Evolutionary conservation across 35 echinoderm and acorn worm species (phyloP).

Genomic region (Hemicentrotus pulcherrimus): DNA sequence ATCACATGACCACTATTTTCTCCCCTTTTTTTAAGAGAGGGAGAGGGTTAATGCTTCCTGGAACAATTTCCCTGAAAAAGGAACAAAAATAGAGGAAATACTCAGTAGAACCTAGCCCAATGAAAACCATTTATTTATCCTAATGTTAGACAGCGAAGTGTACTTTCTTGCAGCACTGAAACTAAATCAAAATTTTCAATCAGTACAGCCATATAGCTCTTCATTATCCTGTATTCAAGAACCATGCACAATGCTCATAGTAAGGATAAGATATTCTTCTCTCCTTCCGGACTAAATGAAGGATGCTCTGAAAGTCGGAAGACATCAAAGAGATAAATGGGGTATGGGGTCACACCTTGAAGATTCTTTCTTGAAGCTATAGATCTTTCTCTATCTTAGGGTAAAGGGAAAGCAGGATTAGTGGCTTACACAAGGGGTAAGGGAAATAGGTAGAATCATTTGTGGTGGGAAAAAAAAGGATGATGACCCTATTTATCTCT

Average conservation of each 20-base stretch:
- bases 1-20: too few relatives aligned
- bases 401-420: not conserved
- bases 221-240: not conserved
- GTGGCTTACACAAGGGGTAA: not conserved
- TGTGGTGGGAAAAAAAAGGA: not conserved
- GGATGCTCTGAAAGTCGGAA: not conserved
- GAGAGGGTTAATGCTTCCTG: too few relatives aligned
- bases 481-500: not conserved
- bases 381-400: not conserved
- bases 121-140: not conserved
- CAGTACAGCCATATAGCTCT: not conserved
- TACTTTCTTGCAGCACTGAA: too few relatives aligned
- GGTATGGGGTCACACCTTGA: not conserved
- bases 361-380: not conserved
- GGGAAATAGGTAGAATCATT: not conserved
- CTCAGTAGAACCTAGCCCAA: not conserved
- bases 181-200: not conserved
- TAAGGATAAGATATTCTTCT: not conserved
- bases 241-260: not conserved
- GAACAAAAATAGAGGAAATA: not conserved
- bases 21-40: too few relatives aligned
- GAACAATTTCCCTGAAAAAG: not conserved
- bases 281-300: not conserved
- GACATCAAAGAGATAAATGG: constrained; percentile 4
- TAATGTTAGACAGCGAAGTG: not conserved